A percentile compares a stretch with the other conserved stretches of the same genome.
Evolutionary conservation across 2,888 invertebrate species (phyloP).

Genomic region (Conops quadrifasciatus): DNA sequence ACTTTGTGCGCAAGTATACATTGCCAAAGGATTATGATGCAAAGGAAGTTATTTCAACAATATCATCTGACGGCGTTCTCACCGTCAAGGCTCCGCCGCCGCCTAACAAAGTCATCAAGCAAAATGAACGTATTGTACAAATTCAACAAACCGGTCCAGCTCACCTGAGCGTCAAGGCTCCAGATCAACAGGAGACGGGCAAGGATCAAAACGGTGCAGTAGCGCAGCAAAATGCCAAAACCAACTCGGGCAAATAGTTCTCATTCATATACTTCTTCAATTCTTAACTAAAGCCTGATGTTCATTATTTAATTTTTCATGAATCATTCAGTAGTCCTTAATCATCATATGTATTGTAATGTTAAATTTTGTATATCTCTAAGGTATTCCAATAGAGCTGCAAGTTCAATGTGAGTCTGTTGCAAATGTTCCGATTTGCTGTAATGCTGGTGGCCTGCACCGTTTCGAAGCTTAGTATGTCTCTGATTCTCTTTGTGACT

Average conservation of each 20-base stretch:
- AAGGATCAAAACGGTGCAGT: constrained; percentile 31
- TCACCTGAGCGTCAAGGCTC: constrained; percentile 57
- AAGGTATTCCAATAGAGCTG: no score
- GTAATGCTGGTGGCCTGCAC: no score
- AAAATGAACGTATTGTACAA: constrained; percentile 67
- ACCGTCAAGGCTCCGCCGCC: constrained; percentile 77
- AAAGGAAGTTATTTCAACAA: constrained; percentile 75
- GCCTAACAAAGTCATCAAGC: constrained; percentile 54
- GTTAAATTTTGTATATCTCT: no score
- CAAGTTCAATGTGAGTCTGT: not conserved
- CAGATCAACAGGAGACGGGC: constrained; percentile 40
- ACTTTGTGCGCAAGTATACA: constrained; percentile 78
- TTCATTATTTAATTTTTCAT: not conserved
- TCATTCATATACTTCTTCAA: not conserved
- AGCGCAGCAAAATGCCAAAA: constrained; percentile 33
- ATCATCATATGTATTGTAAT: not conserved
- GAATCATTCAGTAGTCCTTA: not conserved
- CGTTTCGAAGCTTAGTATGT: no score
- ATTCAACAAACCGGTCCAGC: constrained; percentile 73
- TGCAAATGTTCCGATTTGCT: no score
- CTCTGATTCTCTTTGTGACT: not conserved
- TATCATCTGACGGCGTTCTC: constrained; percentile 80
- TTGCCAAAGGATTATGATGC: constrained; percentile 80
- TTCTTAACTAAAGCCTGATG: no score
- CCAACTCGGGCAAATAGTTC: constrained; percentile 46